Conservation (phyloP, 1,140 invertebrate genomes). For the Planococcus citri region DNA sequence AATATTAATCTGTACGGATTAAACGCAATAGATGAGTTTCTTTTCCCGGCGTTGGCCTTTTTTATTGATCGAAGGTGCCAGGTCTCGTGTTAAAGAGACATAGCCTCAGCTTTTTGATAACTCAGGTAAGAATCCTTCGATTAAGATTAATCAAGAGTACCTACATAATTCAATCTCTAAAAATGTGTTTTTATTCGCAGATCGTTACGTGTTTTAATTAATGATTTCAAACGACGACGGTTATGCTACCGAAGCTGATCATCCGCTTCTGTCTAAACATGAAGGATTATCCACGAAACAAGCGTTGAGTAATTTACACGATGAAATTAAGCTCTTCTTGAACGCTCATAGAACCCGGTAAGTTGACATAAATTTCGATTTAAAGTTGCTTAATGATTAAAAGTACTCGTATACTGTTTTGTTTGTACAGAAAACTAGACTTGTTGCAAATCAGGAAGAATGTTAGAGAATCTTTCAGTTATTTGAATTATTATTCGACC, state of each 20-base stretch:
- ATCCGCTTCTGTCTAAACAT: conserved; percentile 25
- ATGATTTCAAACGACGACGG: too few species aligned
- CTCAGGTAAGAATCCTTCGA: too few species aligned
- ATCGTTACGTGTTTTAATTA: too few species aligned
- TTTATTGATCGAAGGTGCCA: too few species aligned
- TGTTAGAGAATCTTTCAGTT: conserved; percentile 22
- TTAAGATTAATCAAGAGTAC: too few species aligned
- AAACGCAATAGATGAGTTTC: too few species aligned
- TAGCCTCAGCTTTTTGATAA: too few species aligned
- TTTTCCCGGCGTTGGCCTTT: too few species aligned
- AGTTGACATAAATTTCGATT: not conserved
- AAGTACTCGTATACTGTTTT: conserved; percentile 34
- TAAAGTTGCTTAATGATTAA: conserved; percentile 34
- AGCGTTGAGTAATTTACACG: conserved; percentile 37
- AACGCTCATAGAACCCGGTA: not conserved
- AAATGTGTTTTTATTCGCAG: too few species aligned
- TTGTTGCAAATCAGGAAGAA: not conserved
- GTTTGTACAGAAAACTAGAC: conserved; percentile 10
- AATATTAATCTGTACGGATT: too few species aligned
- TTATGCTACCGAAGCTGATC: not conserved
- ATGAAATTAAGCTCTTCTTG: conserved; percentile 35
- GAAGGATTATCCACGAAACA: conserved; percentile 36
- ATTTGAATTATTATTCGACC: conserved; percentile 24
- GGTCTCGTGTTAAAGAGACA: too few species aligned
- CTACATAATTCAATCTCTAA: too few species aligned